Conservation (phyloP, 37 sponge, comb jelly and placozoan species). For the Crambe crambe region DNA sequence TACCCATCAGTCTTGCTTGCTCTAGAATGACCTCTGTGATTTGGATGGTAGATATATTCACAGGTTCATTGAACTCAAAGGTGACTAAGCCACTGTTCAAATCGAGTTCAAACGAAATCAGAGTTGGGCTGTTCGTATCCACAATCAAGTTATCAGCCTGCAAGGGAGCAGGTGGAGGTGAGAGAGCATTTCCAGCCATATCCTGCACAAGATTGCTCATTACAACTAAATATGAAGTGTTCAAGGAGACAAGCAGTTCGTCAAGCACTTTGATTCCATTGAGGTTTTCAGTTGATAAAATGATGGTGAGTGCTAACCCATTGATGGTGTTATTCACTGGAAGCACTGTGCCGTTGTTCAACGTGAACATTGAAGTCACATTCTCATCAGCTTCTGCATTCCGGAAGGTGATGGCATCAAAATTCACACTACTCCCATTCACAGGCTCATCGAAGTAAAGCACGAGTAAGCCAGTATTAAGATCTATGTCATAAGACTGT, state of each 20-base stretch:
- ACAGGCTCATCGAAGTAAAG: slow-evolving; percentile 86
- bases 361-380: slow-evolving; percentile 49
- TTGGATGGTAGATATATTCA: slow-evolving; percentile 70
- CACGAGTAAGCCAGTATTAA: slow-evolving; percentile 58
- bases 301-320: slow-evolving; percentile 60
- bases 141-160: slow-evolving; percentile 31
- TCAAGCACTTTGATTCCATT: slow-evolving; percentile 68
- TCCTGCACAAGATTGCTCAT: slow-evolving; percentile 52
- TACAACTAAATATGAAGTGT: slow-evolving; percentile 63
- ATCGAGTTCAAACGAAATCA: slow-evolving; percentile 68
- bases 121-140: slow-evolving; percentile 70
- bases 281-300: slow-evolving; percentile 60
- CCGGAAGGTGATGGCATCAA: slow-evolving; percentile 56
- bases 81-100: slow-evolving; percentile 70
- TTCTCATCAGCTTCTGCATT: slow-evolving; percentile 23
- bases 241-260: slow-evolving; percentile 44
- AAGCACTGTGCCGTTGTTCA: slow-evolving; percentile 61
- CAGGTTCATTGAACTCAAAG: slow-evolving; percentile 72
- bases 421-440: slow-evolving; percentile 52
- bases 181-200: slow-evolving; percentile 70
- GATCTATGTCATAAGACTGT: slow-evolving; percentile 46
- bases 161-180: slow-evolving; percentile 41
- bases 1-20: slow-evolving; percentile 10
- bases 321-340: slow-evolving; percentile 47
- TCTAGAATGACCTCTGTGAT: slow-evolving; percentile 69